These are phyloP conservation scores for Nothocercus nigrocapillus DNA, from an alignment of 2,113 vertebrate species.

Conservation along the genomic window DNA sequence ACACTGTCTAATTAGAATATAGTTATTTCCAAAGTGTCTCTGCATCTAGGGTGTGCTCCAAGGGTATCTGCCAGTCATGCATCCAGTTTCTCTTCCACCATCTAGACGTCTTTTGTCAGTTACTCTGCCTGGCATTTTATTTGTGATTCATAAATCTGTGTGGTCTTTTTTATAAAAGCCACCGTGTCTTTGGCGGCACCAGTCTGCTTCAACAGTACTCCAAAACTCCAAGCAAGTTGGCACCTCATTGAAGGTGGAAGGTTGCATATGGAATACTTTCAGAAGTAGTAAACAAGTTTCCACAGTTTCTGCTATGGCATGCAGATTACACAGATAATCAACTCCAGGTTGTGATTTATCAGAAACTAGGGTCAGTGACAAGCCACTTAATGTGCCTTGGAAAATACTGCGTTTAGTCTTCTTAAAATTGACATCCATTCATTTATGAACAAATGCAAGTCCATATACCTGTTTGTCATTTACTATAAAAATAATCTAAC, in stretches of 20 bases:
- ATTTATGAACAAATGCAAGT: not conserved
- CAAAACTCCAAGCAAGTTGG: not conserved
- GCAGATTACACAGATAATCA: fast-evolving
- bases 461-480: not conserved
- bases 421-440: not conserved
- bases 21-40: not conserved
- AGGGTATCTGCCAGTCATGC: not conserved
- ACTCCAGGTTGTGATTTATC: not conserved
- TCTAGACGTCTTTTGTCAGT: not conserved
- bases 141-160: not conserved
- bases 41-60: not conserved
- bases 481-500: not conserved
- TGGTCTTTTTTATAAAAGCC: not conserved
- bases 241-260: not conserved
- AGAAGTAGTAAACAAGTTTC: not conserved
- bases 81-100: not conserved
- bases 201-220: not conserved
- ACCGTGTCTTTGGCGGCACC: not conserved
- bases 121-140: not conserved
- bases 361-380: not conserved
- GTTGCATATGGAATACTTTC: not conserved
- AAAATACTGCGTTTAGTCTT: not conserved
- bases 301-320: not conserved
- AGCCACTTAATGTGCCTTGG: fast-evolving
- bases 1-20: not conserved